Evolutionary conservation across 1,140 invertebrate species (phyloP).

Genomic region (Psilanteris sp.): DNA sequence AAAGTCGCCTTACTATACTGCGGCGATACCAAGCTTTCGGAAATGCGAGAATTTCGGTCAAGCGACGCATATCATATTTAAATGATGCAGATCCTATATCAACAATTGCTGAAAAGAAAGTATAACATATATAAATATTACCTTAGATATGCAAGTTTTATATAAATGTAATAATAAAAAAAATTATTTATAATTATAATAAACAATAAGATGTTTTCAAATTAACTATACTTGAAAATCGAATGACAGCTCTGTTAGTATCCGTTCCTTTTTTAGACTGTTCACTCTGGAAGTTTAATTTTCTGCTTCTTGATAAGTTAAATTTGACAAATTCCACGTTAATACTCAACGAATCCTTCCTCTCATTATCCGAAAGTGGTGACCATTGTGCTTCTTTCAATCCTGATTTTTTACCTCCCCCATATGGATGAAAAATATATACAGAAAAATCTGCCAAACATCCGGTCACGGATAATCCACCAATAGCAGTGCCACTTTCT

Average conservation of each 20-base stretch:
- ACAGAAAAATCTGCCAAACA: slow-evolving; percentile 97
- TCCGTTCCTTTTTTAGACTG: slow-evolving; percentile 72
- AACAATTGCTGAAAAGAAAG: slow-evolving; percentile 87
- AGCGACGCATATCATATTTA: slow-evolving; percentile 98
- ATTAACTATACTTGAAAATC: slow-evolving; percentile 96
- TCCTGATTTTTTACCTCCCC: slow-evolving; percentile 90
- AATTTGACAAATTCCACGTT: slow-evolving; percentile 99
- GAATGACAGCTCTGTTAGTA: slow-evolving; percentile 85
- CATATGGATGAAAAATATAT: slow-evolving; percentile 98
- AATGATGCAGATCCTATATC: slow-evolving; percentile 99
- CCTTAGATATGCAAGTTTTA: too few relatives aligned
- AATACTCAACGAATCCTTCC: slow-evolving; percentile 96
- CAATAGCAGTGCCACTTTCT: slow-evolving; percentile 84
- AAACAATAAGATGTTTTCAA: too few relatives aligned
- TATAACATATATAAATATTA: too few relatives aligned
- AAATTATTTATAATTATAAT: too few relatives aligned
- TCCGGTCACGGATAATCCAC: slow-evolving; percentile 95
- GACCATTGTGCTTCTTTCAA: slow-evolving; percentile 92
- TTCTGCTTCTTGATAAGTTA: slow-evolving; percentile 93
- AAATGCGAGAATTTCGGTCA: slow-evolving; percentile 98
- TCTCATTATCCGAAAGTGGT: slow-evolving; percentile 91
- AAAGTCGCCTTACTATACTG: slow-evolving; percentile 94
- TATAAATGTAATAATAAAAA: too few relatives aligned
- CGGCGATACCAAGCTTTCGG: slow-evolving; percentile 98
- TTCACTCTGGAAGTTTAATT: slow-evolving; percentile 87